Evolutionary conservation across 1,140 invertebrate species (phyloP), one percentile per base, ranked within the genome.

Genomic region (Camponotus pennsylvanicus): DNA sequence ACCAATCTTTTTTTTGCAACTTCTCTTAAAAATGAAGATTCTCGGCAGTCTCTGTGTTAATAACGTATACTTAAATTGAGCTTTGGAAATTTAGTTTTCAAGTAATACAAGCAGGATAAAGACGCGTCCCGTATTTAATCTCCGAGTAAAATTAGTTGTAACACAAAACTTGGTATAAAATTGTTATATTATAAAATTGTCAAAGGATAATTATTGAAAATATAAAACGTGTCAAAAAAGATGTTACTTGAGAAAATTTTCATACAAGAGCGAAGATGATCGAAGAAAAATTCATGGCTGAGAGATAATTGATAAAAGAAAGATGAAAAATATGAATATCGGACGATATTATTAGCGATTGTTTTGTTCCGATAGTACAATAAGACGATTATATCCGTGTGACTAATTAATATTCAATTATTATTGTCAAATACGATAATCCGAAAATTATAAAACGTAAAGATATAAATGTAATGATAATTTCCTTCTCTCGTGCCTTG

Each of bases 321-420:
- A 59, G 8, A 55, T 11, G 42, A 52, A 52, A 15, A 15, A 52
- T 15, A 52, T 45, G 13, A 49, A 49, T 18, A 52, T 52, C 4
- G 13, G 4, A 18, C 15, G 49, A 52, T 52, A 52, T 52, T 52
- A 9, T 55, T 70, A 70, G 18, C 13, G 45, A 40, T 52, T 18
- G 15, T 52, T 49, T 49, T 49, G 45, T 15, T 15, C 13, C 45
- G 11, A 49, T 49, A 15, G 13, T 27, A 21, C 75, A 40, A n/a
- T 27, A 59, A n/a, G 27, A 34, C 9, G 9, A 34, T 70, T 55
- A 70, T 27, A 18, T 40, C 4, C n/a, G n/a, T 42, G 15, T 42
- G 69, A 70, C 70, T 80, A 71, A n/a, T 21, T 42, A 4, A 27
- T 5, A 40, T 15, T 42, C 5, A 57, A 70, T 70, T 32, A 37